Evolutionary conservation across 2,888 invertebrate genomes (phyloP), one percentile per base, ranked within the genome.

Genomic region (Imbricaverruca yamaguchii): DNA sequence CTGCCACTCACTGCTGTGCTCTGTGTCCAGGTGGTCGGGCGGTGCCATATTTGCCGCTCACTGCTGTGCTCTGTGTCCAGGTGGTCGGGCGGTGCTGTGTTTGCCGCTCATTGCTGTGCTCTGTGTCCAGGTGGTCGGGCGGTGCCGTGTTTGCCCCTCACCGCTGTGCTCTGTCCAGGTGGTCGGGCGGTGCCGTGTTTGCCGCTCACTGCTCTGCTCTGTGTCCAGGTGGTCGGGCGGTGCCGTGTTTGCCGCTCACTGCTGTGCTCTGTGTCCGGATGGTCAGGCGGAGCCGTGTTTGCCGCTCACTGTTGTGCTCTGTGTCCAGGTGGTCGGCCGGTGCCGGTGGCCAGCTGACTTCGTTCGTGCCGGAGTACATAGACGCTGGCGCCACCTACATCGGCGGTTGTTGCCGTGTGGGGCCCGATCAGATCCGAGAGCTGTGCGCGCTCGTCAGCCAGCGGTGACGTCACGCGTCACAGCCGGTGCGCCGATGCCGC

Each of bases 341-440:
- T 7, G 4, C 15, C 9, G 21, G 23, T 1, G 1, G 55, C 0
- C n/a, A 23, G 15, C 55, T 74, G 74, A 55, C 74, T 2, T 18
- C 74, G 21, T 55, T 55, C 1, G 55, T 18, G 6, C 55, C 21
- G 21, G 92, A 92, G 85, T 97, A 97, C 97, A 87, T 94, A 81
- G 90, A 92, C 82, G 87, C 93, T 79, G 96, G 96, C 0, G 94
- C 93, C 63, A 91, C 91, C 81, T 94, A 93, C 87, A 91, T 98
- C 78, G 97, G 97, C 53, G 97, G 97, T 0, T 98, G 97, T 85
- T 98, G 97, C 87, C 90, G 95, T 84, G 93, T 95, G 0, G 92
- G 92, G 85, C 93, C 95, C 1, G 90, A 92, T 0, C 95, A 96
- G 86, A 92, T 97, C 63, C 39, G 55, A 53, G 55, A 63, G 79